Percentiles rank a stretch among this genome's conserved stretches.
Evolutionary conservation across 2,113 vertebrate genomes (phyloP).

Genomic region (Theropithecus gelada): DNA sequence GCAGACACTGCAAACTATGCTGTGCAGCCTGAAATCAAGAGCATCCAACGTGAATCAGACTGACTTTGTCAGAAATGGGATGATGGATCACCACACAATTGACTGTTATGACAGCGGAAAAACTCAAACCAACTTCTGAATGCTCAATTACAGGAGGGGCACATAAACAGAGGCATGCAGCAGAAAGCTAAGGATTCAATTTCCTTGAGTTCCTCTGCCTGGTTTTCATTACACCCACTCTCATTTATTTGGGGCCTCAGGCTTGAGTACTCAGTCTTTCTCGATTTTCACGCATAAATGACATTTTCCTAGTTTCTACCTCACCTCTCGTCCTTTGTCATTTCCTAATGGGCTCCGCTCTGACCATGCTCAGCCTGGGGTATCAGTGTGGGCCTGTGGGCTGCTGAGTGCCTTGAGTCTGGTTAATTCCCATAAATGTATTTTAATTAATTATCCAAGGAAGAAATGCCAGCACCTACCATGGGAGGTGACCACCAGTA

Average conservation of each 20-base stretch:
- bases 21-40: background rate
- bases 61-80: background rate
- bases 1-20: background rate
- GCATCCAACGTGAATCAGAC: background rate
- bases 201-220: background rate
- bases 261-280: background rate
- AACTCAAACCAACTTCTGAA: conserved; percentile 42
- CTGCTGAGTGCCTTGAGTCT: background rate
- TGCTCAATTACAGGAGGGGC: background rate
- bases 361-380: background rate
- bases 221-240: conserved; percentile 56
- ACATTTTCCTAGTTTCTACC: background rate
- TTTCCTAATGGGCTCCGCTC: conserved; percentile 15
- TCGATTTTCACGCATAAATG: conserved; percentile 50
- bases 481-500: background rate
- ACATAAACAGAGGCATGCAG: background rate
- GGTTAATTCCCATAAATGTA: conserved; percentile 28
- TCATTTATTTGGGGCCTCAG: conserved; percentile 56
- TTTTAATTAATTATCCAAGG: conserved; percentile 59
- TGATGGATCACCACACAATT: background rate
- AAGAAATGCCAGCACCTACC: background rate
- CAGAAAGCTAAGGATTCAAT: background rate
- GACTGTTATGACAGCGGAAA: conserved; percentile 29
- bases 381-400: background rate
- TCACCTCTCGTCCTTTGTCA: background rate